phyloP scores from a whole-genome alignment of 2,797 vertebrate species.

The Galaxias olidus region DNA sequence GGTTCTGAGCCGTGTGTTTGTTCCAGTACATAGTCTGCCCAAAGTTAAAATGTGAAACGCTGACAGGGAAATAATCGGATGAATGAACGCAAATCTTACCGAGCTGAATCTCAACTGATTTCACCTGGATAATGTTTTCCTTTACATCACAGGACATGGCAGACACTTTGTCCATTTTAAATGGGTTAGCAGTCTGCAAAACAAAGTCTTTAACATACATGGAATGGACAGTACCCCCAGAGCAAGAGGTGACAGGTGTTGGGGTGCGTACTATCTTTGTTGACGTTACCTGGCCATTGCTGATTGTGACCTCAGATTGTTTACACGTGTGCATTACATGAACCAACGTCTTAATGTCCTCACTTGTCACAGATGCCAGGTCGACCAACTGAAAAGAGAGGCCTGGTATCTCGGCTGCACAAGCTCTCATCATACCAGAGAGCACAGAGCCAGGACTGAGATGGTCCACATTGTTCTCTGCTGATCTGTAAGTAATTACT shows the following conservation, averaged over 20 bases:
- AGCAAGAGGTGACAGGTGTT: slow-evolving; percentile 27
- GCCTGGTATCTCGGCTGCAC: slow-evolving; percentile 71
- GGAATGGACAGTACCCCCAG: slow-evolving; percentile 22
- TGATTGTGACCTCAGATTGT: slow-evolving; percentile 79
- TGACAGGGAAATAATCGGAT: slow-evolving; percentile 85
- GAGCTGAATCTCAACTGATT: slow-evolving; percentile 75
- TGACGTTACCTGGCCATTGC: slow-evolving; percentile 67
- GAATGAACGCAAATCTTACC: slow-evolving; percentile 82
- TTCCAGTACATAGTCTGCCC: slow-evolving; percentile 82
- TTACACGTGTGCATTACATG: slow-evolving; percentile 65
- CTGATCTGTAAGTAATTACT: slow-evolving; percentile 81
- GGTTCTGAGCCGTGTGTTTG: slow-evolving; percentile 65
- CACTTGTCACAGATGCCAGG: slow-evolving; percentile 69
- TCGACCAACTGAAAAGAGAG: slow-evolving; percentile 77
- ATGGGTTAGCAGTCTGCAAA: slow-evolving; percentile 78
- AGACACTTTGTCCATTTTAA: slow-evolving; percentile 65
- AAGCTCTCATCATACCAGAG: slow-evolving; percentile 80
- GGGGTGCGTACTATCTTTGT: slow-evolving; percentile 67
- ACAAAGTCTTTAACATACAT: slow-evolving; percentile 48
- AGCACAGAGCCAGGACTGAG: slow-evolving; percentile 81
- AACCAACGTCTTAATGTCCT: slow-evolving; percentile 75
- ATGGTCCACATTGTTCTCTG: slow-evolving; percentile 73
- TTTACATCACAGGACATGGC: slow-evolving; percentile 48
- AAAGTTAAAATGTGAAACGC: slow-evolving; percentile 70
- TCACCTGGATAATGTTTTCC: slow-evolving; percentile 32